Evolutionary conservation across 1,140 invertebrate species (phyloP), one percentile per base, ranked within the genome.

Genomic region (Parapsyche elsis): DNA sequence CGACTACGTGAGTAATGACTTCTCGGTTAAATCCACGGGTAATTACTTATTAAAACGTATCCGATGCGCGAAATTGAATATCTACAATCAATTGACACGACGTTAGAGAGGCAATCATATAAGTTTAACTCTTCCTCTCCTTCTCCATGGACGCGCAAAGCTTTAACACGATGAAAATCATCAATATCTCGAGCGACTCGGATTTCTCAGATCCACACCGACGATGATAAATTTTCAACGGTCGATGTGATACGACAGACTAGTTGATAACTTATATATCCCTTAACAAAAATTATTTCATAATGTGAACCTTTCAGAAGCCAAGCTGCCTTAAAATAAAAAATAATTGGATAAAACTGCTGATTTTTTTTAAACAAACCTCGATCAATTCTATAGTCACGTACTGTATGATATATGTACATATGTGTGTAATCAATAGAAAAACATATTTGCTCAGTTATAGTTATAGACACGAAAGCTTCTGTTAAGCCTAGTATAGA

Each of bases 1-100:
- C 79, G 71, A 19, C 45, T 24, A 12, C 16, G 61, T 81, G 81
- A 83, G 61, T 81, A 81, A 83, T 79, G 81, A 83, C 81, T 77
- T 76, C 76, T 79, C 80, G 81, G 79, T 83, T 71, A 79, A 79
- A 83, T 83, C 79, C 59, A 78, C 71, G 73, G 76, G 81, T 83
- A 83, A 83, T 83, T 83, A 83, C 79, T 83, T 83, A 83, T 83
- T 83, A 79, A 76, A 83, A 83, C 76, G 80, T 83, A 83, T 83
- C 81, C 80, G 74, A 83, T 83, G 81, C 80, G 81, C 81, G 81
- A 83, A 83, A 83, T 83, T 83, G 81, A 83, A 83, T 83, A 83
- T 83, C 79, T 38, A 78, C 81, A 78, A 81, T 81, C 79, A 83
- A 81, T 83, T 83, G 80, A 83, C 81, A 44, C 44, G 81, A 80